Conservation (phyloP, 1,140 invertebrate genomes). For the Cydia strobilella region DNA sequence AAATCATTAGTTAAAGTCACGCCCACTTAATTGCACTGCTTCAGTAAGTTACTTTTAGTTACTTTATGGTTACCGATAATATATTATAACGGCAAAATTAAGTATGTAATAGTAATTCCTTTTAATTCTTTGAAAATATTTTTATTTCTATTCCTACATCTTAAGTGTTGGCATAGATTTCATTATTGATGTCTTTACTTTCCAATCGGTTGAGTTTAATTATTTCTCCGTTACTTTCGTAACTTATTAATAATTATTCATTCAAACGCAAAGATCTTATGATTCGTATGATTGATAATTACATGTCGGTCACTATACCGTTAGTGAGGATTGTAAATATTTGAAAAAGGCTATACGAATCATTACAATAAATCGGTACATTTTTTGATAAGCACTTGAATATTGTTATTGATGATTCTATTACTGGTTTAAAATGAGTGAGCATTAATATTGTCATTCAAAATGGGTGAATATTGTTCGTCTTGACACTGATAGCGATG, state of each 20-base stretch:
- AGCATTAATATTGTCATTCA: constrained; percentile 39
- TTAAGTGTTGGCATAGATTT: constrained; percentile 18
- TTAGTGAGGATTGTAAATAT: not conserved
- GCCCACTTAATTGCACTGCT: constrained; percentile 21
- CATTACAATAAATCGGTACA: constrained; percentile 21
- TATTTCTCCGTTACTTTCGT: constrained; percentile 10
- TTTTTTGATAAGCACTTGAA: constrained; percentile 9
- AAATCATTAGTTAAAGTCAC: constrained; percentile 25
- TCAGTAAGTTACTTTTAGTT: constrained; percentile 20
- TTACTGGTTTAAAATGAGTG: constrained; percentile 21
- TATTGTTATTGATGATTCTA: constrained; percentile 26
- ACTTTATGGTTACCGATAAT: constrained; percentile 12
- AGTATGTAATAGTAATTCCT: not conserved
- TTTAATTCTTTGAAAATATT: constrained; percentile 6
- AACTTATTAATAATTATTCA: constrained; percentile 18
- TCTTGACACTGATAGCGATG: constrained; percentile 35
- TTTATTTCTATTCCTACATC: not conserved
- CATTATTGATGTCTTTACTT: constrained; percentile 7
- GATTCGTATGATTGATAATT: constrained; percentile 25
- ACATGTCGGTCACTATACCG: not conserved
- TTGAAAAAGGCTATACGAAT: not conserved
- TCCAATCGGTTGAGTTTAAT: constrained; percentile 2
- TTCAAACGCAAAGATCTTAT: not conserved
- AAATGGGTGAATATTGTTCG: constrained; percentile 40
- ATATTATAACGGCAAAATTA: not conserved